Evolutionary conservation across 2,888 invertebrate genomes (phyloP).

Genomic region (Rutpela maculata): DNA sequence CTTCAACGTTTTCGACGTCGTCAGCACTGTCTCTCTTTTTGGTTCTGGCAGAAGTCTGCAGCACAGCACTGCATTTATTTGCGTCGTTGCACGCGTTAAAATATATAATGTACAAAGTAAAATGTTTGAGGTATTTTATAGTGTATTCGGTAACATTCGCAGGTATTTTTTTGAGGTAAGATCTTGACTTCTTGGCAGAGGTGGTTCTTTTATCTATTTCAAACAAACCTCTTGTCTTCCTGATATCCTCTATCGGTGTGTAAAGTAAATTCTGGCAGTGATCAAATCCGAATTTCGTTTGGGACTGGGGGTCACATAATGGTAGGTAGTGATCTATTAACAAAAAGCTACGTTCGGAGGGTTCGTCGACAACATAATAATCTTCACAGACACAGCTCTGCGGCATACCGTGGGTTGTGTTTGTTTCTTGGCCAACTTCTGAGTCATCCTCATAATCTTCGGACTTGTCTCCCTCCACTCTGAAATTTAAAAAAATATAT

Average conservation of each 20-base stretch:
- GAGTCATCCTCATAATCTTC: constrained; percentile 28
- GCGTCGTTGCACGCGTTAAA: constrained; percentile 79
- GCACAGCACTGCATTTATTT: constrained; percentile 74
- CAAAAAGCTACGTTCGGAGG: neutral
- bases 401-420: neutral
- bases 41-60: constrained; percentile 75
- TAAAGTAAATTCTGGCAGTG: constrained; percentile 55
- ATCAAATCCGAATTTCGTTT: constrained; percentile 52
- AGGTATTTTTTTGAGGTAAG: constrained; percentile 20
- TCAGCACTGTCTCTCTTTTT: constrained; percentile 71
- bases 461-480: constrained; percentile 43
- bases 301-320: constrained; percentile 54
- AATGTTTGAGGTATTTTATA: constrained; percentile 75
- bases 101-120: constrained; percentile 77
- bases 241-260: constrained; percentile 16
- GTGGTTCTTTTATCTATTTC: neutral
- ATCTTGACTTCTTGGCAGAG: neutral
- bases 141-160: constrained; percentile 58
- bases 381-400: constrained; percentile 27
- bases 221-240: constrained; percentile 10
- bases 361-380: neutral
- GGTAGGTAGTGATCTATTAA: constrained; percentile 9
- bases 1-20: constrained; percentile 65
- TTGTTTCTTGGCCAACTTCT: constrained; percentile 10
- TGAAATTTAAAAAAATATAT: constrained; percentile 34